Evolutionary conservation across 2,113 vertebrate genomes (phyloP), one percentile per base, ranked within the genome.

Genomic region (Acanthisitta chloris): DNA sequence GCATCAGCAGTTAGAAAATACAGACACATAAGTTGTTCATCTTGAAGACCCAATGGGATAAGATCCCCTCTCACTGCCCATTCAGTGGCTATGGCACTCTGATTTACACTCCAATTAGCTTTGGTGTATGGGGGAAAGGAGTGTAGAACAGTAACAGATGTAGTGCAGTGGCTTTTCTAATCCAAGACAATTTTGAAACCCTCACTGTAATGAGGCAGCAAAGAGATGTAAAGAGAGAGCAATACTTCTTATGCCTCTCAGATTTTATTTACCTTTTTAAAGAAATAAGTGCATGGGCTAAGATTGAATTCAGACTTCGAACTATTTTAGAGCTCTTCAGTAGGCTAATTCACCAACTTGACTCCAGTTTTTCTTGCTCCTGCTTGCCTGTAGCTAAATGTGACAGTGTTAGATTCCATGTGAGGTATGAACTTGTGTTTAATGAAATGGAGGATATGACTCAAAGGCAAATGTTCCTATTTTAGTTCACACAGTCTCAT

Each of bases 361-460:
- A 87, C 54, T 84, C 36, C 26, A 54, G 72, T 76, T 95, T 90
- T 87, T 92, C 77, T 95, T 90, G 73, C 69, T 95, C 38, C 43
- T 92, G 45, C 72, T 94, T 94, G 80, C 86, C 83, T 81, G 71
- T 86, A 95, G 91, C 78, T 80, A 97, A 91, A 94, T 97, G 77
- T 87, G 92, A 91, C 91, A 89, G 36, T 49, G 33, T 65, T 89
- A 94, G 91, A 90, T 85, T 96, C 74, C 43, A 36, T 78, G 46
- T 93, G 81, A 95, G 79, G 74, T 92, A 95, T 90, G 88, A 89
- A 93, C 66, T 82, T 54, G 77, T 65, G 72, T 91, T 95, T 94
- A 94, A 94, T 97, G 78, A 97, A 97, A 96, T 87, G 81, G 62
- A 96, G 70, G 77, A 80, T 91, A 94, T 95, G 70, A 77, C 86